phyloP scores from a whole-genome alignment of 2,113 vertebrate species.

The Anoura caudifer region DNA sequence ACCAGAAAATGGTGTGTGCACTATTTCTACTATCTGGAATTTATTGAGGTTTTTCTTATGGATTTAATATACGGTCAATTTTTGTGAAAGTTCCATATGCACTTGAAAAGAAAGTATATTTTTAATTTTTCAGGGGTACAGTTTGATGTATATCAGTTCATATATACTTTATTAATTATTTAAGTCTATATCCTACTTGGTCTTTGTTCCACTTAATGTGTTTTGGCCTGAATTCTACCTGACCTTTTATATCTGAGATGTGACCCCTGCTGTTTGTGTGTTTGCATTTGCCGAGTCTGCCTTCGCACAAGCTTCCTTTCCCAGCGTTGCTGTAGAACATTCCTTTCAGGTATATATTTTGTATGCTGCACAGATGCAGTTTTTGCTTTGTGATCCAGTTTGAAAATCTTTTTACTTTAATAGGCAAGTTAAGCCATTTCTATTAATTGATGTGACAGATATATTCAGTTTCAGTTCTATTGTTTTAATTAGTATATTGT shows the following conservation, averaged over 20 bases:
- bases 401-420: neutral
- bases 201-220: constrained; percentile 3
- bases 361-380: neutral
- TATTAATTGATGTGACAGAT: neutral
- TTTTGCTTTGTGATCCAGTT: neutral
- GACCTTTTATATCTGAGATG: constrained; percentile 13
- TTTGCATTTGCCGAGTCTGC: neutral
- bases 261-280: neutral
- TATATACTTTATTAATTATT: constrained; percentile 42
- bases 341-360: neutral
- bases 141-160: constrained; percentile 1
- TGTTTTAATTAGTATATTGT: neutral
- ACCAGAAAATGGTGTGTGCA: neutral
- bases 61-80: neutral
- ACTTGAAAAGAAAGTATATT: neutral
- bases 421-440: neutral
- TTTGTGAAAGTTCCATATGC: neutral
- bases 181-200: constrained; percentile 19
- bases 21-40: neutral
- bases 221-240: constrained; percentile 27
- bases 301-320: neutral
- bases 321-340: neutral
- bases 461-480: neutral
- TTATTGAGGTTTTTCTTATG: neutral
- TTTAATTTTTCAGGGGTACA: neutral